These are phyloP conservation scores for Bubo bubo DNA, from an alignment of 2,113 vertebrate genomes.

Conservation along the genomic window DNA sequence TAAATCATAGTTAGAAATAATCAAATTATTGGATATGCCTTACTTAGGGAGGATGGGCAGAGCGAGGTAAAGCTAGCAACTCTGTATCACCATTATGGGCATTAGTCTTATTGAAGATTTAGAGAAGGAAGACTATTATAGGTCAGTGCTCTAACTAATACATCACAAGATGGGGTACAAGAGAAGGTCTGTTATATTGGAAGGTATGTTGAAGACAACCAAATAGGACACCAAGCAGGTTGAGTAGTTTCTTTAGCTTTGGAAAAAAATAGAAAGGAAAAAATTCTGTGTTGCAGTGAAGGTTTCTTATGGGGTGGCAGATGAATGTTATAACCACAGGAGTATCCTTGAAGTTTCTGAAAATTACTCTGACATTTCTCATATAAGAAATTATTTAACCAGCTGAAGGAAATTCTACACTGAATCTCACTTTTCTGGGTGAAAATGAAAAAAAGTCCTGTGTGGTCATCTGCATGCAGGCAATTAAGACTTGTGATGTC, in stretches of 20 bases:
- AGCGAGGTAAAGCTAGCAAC: not conserved
- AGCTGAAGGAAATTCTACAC: not conserved
- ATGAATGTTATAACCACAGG: not conserved
- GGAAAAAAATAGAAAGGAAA: not conserved
- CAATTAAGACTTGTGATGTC: not conserved
- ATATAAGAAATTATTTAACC: not conserved
- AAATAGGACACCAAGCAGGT: not conserved
- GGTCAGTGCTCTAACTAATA: not conserved
- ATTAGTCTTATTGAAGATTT: not conserved
- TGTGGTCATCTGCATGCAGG: not conserved
- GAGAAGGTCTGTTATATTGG: not conserved
- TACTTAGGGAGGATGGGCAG: not conserved
- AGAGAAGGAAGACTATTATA: not conserved
- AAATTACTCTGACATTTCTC: not conserved
- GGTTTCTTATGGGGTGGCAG: not conserved
- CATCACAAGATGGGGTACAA: not conserved
- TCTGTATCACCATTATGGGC: not conserved
- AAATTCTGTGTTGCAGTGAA: not conserved
- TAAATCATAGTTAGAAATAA: not conserved
- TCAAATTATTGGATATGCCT: not conserved
- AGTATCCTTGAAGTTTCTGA: not conserved
- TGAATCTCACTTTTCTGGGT: not conserved
- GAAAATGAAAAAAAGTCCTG: not conserved
- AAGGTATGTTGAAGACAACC: not conserved
- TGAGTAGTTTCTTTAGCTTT: not conserved